These are phyloP conservation scores for Microtus richardsoni DNA, from an alignment of 2,113 vertebrate genomes.

Conservation along the genomic window DNA sequence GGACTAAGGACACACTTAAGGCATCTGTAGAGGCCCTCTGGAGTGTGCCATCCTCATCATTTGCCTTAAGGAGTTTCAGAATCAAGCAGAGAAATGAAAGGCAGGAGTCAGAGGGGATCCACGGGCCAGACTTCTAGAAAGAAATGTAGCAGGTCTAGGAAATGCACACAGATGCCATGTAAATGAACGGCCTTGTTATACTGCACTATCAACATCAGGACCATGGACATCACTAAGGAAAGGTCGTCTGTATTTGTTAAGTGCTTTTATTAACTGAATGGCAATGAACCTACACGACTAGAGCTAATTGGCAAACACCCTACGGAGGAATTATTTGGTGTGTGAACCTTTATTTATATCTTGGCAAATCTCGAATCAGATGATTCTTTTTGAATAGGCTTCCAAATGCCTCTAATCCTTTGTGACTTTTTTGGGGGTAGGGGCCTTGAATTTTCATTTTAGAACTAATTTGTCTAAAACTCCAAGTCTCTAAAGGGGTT, in stretches of 20 bases:
- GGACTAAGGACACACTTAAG: not conserved
- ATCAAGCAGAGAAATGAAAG: not conserved
- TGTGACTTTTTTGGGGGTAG: slow-evolving; percentile 61
- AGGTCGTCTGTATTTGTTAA: not conserved
- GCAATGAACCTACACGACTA: not conserved
- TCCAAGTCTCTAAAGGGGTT: slow-evolving; percentile 60
- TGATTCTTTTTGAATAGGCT: slow-evolving; percentile 65
- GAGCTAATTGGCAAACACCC: slow-evolving; percentile 35
- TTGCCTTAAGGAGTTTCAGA: not conserved
- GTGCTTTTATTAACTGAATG: not conserved
- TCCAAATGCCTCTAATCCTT: slow-evolving; percentile 76
- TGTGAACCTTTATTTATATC: slow-evolving; percentile 66
- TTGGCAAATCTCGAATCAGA: slow-evolving; percentile 59
- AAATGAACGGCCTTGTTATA: not conserved
- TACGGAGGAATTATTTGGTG: not conserved
- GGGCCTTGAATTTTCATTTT: slow-evolving; percentile 73
- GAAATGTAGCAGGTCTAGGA: slow-evolving; percentile 13
- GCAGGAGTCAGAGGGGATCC: not conserved
- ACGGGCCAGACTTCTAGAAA: not conserved
- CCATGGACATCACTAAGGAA: not conserved
- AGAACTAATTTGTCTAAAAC: slow-evolving; percentile 74
- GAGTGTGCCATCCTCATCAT: not conserved
- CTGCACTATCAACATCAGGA: not conserved
- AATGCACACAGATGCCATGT: slow-evolving; percentile 34
- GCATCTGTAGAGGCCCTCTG: not conserved